Conservation (phyloP, 2,888 invertebrate genomes). For the Xanthorhoe spadicearia region DNA sequence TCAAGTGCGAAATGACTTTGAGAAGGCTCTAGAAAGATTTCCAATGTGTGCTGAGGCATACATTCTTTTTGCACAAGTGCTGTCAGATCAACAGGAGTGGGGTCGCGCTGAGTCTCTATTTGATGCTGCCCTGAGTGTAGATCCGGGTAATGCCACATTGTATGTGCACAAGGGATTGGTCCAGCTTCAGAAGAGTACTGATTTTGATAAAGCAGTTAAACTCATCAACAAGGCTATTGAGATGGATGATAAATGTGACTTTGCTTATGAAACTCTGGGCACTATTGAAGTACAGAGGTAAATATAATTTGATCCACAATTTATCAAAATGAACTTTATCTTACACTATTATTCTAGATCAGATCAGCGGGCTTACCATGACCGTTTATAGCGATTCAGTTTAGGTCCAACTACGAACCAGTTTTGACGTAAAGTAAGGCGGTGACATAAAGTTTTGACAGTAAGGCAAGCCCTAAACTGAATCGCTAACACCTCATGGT, state of each 20-base stretch:
- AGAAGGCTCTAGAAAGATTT: conserved; percentile 90
- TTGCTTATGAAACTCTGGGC: conserved; percentile 97
- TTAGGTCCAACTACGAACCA: no score
- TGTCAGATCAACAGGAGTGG: conserved; percentile 93
- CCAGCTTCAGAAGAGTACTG: conserved; percentile 93
- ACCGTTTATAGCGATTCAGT: no score
- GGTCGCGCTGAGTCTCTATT: conserved; percentile 93
- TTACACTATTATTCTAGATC: conserved; percentile 4
- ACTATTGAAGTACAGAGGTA: conserved; percentile 97
- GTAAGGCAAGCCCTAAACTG: no score
- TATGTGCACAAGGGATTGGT: conserved; percentile 95
- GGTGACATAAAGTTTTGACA: no score
- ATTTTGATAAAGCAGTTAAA: conserved; percentile 91
- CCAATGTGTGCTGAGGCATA: conserved; percentile 94
- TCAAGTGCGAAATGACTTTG: conserved; percentile 89
- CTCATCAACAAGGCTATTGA: conserved; percentile 92
- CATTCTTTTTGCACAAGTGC: conserved; percentile 95
- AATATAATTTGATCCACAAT: conserved; percentile 42
- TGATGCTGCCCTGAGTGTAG: conserved; percentile 91
- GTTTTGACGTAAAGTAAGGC: no score
- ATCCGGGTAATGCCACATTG: conserved; percentile 93
- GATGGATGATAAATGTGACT: conserved; percentile 96
- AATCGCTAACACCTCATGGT: no score
- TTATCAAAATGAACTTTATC: background rate
- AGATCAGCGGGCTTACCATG: no score